Evolutionary conservation across 1,140 invertebrate species (phyloP), one percentile per base, ranked within the genome.

Genomic region (Subanguina moxae): DNA sequence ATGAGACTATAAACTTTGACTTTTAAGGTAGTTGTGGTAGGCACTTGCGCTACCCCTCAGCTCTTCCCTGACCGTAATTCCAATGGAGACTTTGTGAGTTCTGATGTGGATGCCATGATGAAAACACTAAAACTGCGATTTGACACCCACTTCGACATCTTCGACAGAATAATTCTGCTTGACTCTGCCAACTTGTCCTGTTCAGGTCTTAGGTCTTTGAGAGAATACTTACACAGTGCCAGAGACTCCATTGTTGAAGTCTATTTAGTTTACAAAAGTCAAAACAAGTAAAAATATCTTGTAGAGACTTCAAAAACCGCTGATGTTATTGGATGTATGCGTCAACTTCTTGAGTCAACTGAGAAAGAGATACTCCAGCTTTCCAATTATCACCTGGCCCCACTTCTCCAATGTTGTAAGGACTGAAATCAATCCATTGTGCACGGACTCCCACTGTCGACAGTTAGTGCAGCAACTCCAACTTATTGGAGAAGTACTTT

Each of bases 391-490:
- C 69, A 84, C 86, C n/a, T 88, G 87, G 86, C 80, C 85, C n/a
- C 84, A 86, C 63, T 90, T 90, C 82, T 84, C 87, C 30, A 85
- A 88, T 23, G 82, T 88, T 70, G 83, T 89, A 8, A 83, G 88
- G 28, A 80, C 83, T 56, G 85, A 88, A 68, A 86, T 90, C 1
- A 90, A 90, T 82, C 87, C 89, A 19, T 82, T 90, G 19, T 88
- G 88, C 17, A 86, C 86, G 21, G 88, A 89, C 72, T 86, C 88
- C 11, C 88, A 90, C 79, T 85, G 89, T 71, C 84, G 86, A 42
- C 86, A 88, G 76, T 80, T 90, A 11, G 84, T 89, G n/a, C 85
- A 87, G 73, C 88, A 90, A 78, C 82, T 90, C 23, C 88, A 89
- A 74, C 78, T 87, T 17, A 87, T 89, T 82, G 89, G 89, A 70